Evolutionary conservation across 2,888 invertebrate species (phyloP), one percentile per base, ranked within the genome.

Genomic region (Tinea trinotella): DNA sequence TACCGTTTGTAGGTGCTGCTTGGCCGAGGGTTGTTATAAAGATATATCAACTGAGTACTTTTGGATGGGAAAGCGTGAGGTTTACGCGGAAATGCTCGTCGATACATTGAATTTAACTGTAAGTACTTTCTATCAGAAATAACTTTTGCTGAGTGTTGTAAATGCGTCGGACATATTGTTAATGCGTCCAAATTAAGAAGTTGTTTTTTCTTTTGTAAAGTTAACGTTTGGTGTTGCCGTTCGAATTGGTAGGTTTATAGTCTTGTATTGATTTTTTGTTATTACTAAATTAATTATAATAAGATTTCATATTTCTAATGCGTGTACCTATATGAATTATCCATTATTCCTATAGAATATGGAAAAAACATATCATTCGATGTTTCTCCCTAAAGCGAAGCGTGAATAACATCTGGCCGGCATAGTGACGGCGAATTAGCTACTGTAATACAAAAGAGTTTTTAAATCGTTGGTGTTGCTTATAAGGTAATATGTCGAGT

Each of bases 1-100:
- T 1, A 74, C 76, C 12, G 84, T 85, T 53, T 84, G 84, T 60
- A 76, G 84, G 3, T 84, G 84, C 71, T 84, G 84, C 62, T 65
- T 84, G 1, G 59, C 76, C 0, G 84, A 85, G 57, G 84, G 84
- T 1, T 84, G 84, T 57, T 84, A 85, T 59, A 85, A 85, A 62
- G 84, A 85, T 60, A 83, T 85, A 66, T 81, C 84, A 30, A 83
- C 84, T 10, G 83, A 84, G 71, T 85, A 85, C 68, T 83, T 84
- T 59, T 85, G 84, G 84, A 85, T 85, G 84, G 84, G 84, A 56
- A 82, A 81, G 58, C 68, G 78, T 40, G 84, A 85, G 67, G 81
- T 84, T 22, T 85, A 85, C 59, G 67, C 76, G 2, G 84, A 84
- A 63, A 84, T 85, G 83, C 70, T 85, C 15, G 62, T 67, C 1